These are phyloP conservation scores for Hoplostethus atlanticus DNA, from an alignment of 2,797 vertebrate species.

Conservation along the genomic window DNA sequence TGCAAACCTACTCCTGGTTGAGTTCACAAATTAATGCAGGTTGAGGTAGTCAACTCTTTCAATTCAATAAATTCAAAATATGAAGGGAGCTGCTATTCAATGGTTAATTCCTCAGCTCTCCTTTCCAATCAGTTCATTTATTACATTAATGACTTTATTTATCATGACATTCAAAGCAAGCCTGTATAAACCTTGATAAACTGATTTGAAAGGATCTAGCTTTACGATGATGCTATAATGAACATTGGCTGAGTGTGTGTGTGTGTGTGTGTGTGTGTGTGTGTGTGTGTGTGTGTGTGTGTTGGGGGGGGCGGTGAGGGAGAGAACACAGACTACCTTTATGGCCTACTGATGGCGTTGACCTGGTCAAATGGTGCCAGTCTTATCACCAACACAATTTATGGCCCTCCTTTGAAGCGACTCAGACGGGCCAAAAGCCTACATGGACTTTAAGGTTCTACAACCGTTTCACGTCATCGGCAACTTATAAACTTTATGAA, in stretches of 20 bases:
- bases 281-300: neutral
- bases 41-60: neutral
- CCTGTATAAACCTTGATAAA: neutral
- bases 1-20: constrained; percentile 16
- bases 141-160: constrained; percentile 8
- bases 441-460: neutral
- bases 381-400: constrained; percentile 54
- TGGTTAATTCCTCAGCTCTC: constrained; percentile 17
- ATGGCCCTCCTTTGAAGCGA: constrained; percentile 55
- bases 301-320: neutral
- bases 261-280: neutral
- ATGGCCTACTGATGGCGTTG: constrained; percentile 11
- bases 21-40: constrained; percentile 7
- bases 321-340: constrained; percentile 9
- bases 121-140: constrained; percentile 12
- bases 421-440: neutral
- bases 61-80: constrained; percentile 31
- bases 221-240: neutral
- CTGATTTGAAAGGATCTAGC: neutral
- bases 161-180: neutral
- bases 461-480: neutral
- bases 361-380: constrained; percentile 29
- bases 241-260: neutral
- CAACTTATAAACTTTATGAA: neutral
- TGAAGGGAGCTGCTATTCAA: neutral